These are phyloP conservation scores for Meles meles DNA, from an alignment of 2,113 vertebrate species.

Conservation along the genomic window DNA sequence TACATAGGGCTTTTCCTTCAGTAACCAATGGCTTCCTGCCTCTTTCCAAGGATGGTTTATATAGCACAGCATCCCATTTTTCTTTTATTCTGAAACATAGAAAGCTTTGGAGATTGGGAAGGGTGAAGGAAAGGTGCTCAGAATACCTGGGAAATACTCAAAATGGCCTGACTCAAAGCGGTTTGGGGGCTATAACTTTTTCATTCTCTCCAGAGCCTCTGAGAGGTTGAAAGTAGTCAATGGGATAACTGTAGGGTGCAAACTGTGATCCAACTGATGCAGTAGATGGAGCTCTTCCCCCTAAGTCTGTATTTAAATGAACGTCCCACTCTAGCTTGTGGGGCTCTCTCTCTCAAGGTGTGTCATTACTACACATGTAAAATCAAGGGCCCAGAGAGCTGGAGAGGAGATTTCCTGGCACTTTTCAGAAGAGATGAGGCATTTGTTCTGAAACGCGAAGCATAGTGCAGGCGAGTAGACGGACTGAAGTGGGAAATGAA, in stretches of 20 bases:
- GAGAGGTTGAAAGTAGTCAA: conserved; percentile 60
- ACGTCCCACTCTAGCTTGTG: conserved; percentile 45
- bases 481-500: background rate
- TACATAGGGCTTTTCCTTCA: conserved; percentile 40
- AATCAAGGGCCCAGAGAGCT: background rate
- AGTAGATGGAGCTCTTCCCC: conserved; percentile 78
- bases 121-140: background rate
- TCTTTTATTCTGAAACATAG: background rate
- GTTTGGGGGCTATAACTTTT: conserved; percentile 39
- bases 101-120: conserved; percentile 41
- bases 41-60: conserved; percentile 40
- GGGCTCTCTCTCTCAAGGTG: conserved; percentile 62
- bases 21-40: background rate
- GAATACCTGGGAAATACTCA: conserved; percentile 23
- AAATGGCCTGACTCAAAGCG: conserved; percentile 29
- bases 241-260: conserved; percentile 65
- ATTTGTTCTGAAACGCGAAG: background rate
- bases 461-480: background rate
- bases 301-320: conserved; percentile 70
- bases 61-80: conserved; percentile 35
- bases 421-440: conserved; percentile 35
- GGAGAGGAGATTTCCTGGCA: conserved; percentile 39
- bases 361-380: conserved; percentile 41
- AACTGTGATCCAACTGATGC: conserved; percentile 67
- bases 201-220: background rate